A percentile compares a stretch with the other conserved stretches of the same genome.
Conservation (phyloP, 2,888 invertebrate genomes). For the Lobophora halterata region DNA sequence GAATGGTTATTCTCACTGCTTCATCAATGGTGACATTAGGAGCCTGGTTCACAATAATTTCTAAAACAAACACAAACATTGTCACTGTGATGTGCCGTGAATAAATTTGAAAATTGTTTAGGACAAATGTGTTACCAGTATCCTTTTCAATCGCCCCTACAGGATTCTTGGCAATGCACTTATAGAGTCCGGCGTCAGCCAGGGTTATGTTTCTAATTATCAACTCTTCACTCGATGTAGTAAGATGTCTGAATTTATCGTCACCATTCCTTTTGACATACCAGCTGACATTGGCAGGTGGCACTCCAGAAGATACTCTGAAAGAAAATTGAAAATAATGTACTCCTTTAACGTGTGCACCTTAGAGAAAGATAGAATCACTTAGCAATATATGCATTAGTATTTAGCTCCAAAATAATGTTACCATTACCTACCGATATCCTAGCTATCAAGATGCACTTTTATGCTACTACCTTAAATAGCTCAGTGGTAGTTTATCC, state of each 20-base stretch:
- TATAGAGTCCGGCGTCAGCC: constrained; percentile 12
- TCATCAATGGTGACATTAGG: too few species aligned
- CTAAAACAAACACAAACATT: too few species aligned
- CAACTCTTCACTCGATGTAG: constrained; percentile 7
- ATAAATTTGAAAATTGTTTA: neutral
- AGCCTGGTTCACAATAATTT: too few species aligned
- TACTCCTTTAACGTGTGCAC: too few species aligned
- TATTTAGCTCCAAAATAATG: too few species aligned
- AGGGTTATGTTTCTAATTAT: neutral
- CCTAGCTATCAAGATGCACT: too few species aligned
- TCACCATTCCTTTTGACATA: constrained; percentile 1
- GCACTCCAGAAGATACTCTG: constrained; percentile 11
- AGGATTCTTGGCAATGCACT: constrained; percentile 8
- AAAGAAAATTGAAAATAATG: constrained; percentile 1
- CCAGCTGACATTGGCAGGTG: constrained; percentile 11
- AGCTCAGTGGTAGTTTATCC: too few species aligned
- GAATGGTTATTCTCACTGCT: too few species aligned
- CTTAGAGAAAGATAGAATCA: too few species aligned
- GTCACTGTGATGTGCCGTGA: too few species aligned
- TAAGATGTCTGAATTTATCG: neutral
- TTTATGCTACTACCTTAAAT: too few species aligned
- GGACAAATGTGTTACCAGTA: neutral
- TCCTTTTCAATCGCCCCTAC: neutral
- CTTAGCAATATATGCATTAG: neutral
- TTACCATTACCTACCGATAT: too few species aligned